Conservation (phyloP, 1,140 invertebrate species). For the Neocloeon triangulifer region DNA sequence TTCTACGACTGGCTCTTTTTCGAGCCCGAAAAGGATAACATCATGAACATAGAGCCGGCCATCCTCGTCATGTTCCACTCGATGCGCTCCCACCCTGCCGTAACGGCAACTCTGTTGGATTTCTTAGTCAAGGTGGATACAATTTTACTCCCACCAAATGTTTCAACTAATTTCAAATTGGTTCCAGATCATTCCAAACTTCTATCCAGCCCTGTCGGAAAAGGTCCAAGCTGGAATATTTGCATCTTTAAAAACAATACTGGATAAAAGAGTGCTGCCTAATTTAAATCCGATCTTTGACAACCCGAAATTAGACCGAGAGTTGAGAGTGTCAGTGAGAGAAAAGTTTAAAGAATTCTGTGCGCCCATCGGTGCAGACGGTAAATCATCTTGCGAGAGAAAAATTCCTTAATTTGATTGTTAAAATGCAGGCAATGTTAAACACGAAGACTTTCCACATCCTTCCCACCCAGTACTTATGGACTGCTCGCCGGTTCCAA, state of each 20-base stretch:
- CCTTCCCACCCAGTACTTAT: no score
- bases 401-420: no score
- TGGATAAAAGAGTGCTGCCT: slow-evolving; percentile 81
- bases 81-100: slow-evolving; percentile 83
- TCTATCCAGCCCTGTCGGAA: slow-evolving; percentile 60
- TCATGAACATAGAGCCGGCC: slow-evolving; percentile 98
- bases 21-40: slow-evolving; percentile 87
- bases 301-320: slow-evolving; percentile 75
- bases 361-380: slow-evolving; percentile 20
- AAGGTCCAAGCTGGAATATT: slow-evolving; percentile 78
- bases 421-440: no score
- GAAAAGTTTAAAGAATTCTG: slow-evolving; percentile 88
- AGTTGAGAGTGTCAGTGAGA: slow-evolving; percentile 60
- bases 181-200: slow-evolving; percentile 76
- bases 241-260: slow-evolving; percentile 75
- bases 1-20: slow-evolving; percentile 98
- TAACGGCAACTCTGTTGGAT: slow-evolving; percentile 83
- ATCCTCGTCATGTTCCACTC: slow-evolving; percentile 97
- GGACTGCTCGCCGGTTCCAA: not conserved
- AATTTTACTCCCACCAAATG: no score
- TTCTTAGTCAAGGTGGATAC: slow-evolving; percentile 67
- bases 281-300: slow-evolving; percentile 81
- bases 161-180: slow-evolving; percentile 10
- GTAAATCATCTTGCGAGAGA: slow-evolving; percentile 9
- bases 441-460: no score